phyloP scores from a whole-genome alignment of 1,140 invertebrate species.

The Drosophila sechellia region DNA sequence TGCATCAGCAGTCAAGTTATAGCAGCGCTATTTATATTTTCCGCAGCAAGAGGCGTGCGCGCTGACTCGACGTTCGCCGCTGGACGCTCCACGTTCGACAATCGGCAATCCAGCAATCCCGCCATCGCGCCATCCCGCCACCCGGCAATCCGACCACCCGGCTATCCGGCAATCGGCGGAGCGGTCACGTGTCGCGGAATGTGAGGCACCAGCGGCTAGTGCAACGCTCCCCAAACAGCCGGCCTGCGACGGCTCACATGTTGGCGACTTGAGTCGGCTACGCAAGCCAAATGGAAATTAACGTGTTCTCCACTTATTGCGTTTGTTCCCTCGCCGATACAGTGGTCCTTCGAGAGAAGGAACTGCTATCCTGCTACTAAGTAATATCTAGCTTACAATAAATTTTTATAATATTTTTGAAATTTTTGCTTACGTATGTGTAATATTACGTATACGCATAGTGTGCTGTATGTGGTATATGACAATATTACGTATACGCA shows the following conservation, averaged over 20 bases:
- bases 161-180: conserved; percentile 6
- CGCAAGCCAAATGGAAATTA: conserved; percentile 66
- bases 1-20: conserved; percentile 42
- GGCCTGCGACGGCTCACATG: conserved; percentile 62
- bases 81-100: not conserved
- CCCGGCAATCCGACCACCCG: not conserved
- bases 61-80: conserved; percentile 47
- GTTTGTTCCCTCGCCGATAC: conserved; percentile 19
- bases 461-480: conserved; percentile 1
- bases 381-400: not conserved
- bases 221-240: conserved; percentile 68
- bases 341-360: conserved; percentile 1
- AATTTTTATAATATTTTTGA: not conserved
- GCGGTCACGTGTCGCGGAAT: conserved; percentile 71
- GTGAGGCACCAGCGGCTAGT: conserved; percentile 59
- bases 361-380: not conserved
- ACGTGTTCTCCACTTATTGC: conserved; percentile 53
- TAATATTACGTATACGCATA: conserved; percentile 11
- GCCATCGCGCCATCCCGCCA: not conserved
- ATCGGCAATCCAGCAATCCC: conserved; percentile 1
- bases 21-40: conserved; percentile 76
- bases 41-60: conserved; percentile 54
- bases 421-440: not conserved
- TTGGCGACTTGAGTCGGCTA: conserved; percentile 69
- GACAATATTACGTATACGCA: not conserved